Conservation (phyloP, 2,797 vertebrate species). For the Syngnathus rostellatus region DNA sequence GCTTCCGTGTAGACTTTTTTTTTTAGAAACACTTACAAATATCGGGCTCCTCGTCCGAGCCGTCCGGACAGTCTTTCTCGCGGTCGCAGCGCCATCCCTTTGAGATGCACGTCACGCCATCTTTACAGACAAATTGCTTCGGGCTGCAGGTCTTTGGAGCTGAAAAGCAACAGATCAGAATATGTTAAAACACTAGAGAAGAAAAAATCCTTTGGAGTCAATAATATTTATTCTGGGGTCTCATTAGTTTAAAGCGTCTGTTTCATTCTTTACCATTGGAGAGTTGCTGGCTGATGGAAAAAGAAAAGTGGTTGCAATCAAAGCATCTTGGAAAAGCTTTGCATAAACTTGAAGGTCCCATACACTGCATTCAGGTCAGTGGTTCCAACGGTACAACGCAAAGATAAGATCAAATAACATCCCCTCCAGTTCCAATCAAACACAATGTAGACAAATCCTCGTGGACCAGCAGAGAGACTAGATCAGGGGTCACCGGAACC, state of each 20-base stretch:
- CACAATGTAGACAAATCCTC: not conserved
- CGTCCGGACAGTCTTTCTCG: constrained; percentile 95
- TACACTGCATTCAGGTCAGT: constrained; percentile 52
- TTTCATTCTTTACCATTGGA: constrained; percentile 40
- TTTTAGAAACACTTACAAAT: constrained; percentile 77
- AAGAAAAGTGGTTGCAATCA: constrained; percentile 11
- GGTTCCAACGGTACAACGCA: constrained; percentile 51
- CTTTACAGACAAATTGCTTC: constrained; percentile 96
- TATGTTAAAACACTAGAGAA: not conserved
- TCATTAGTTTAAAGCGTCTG: constrained; percentile 44
- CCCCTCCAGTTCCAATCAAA: not conserved
- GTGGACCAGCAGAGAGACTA: not conserved
- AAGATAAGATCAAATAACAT: constrained; percentile 58
- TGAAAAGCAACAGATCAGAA: constrained; percentile 48
- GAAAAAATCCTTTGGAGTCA: constrained; percentile 22
- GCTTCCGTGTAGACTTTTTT: not conserved
- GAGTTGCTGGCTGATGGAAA: constrained; percentile 20
- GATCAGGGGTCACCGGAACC: not conserved
- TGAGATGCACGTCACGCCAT: constrained; percentile 94
- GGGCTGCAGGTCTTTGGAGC: constrained; percentile 93
- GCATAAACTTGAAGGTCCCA: constrained; percentile 32
- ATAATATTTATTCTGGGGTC: constrained; percentile 40
- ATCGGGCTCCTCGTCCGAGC: constrained; percentile 89
- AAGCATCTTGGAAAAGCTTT: constrained; percentile 14
- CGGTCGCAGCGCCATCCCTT: constrained; percentile 97